A percentile compares a stretch with the other conserved stretches of the same genome.
Evolutionary conservation across 2,888 invertebrate species (phyloP).

Genomic region (Elysia crispata): DNA sequence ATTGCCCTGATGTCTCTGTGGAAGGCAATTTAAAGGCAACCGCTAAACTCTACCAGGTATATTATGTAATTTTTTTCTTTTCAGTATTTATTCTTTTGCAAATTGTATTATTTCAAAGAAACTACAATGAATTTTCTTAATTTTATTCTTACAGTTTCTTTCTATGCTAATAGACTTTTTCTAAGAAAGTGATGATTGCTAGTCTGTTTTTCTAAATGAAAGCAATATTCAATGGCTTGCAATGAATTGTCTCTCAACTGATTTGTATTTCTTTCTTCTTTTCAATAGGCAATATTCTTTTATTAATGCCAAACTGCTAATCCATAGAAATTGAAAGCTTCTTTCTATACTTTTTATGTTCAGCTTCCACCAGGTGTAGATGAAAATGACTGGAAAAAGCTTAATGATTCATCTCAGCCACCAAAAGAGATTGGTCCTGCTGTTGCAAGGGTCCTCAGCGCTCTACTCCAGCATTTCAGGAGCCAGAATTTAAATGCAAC

Average conservation of each 20-base stretch:
- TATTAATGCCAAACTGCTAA: too few relatives aligned
- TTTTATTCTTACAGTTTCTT: neutral
- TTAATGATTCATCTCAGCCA: constrained; percentile 56
- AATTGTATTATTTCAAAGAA: neutral
- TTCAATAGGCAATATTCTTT: too few relatives aligned
- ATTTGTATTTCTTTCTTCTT: too few relatives aligned
- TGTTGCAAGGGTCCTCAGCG: constrained; percentile 59
- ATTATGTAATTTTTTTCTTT: neutral
- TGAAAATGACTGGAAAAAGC: constrained; percentile 62
- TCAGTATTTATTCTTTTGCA: too few relatives aligned
- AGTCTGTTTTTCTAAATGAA: too few relatives aligned
- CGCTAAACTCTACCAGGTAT: constrained; percentile 65
- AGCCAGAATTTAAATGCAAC: constrained; percentile 29
- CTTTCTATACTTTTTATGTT: neutral
- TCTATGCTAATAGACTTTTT: too few relatives aligned
- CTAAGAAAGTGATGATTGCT: too few relatives aligned
- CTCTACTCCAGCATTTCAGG: constrained; percentile 47
- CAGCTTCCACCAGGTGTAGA: constrained; percentile 65
- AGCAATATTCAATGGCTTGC: too few relatives aligned
- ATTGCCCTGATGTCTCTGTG: constrained; percentile 71
- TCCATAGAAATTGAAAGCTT: too few relatives aligned
- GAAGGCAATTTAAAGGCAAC: constrained; percentile 65
- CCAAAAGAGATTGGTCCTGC: constrained; percentile 63
- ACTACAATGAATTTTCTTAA: neutral
- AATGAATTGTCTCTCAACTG: too few relatives aligned